A percentile compares a stretch with the other conserved stretches of the same genome.
Evolutionary conservation across 2,797 vertebrate genomes (phyloP).

Genomic region (Valencia hispanica): DNA sequence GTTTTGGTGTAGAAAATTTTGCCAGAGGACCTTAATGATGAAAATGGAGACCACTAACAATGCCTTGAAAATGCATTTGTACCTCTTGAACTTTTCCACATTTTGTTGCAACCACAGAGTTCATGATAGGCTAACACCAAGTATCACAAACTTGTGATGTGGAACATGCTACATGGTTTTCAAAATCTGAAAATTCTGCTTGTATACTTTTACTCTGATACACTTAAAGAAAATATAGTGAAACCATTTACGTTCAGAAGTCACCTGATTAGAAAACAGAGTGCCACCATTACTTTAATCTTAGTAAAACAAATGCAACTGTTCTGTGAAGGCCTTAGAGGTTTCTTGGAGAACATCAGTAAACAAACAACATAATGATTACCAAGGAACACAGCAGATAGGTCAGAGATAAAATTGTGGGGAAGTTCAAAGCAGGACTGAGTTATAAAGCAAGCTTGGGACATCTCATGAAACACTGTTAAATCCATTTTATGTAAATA

Average conservation of each 20-base stretch:
- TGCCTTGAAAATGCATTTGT: neutral
- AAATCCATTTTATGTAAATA: no score
- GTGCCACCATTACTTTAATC: neutral
- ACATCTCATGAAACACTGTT: neutral
- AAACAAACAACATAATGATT: neutral
- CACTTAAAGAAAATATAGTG: neutral
- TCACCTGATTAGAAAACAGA: neutral
- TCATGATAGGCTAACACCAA: neutral
- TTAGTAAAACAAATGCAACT: neutral
- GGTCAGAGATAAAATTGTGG: neutral
- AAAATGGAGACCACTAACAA: neutral
- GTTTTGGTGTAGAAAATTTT: slow-evolving; percentile 54
- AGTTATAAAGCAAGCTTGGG: no score
- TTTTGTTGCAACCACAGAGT: neutral
- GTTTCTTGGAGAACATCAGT: neutral
- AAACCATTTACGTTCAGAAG: neutral
- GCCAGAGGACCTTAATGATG: slow-evolving; percentile 13
- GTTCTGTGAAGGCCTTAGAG: neutral
- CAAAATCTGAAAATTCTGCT: neutral
- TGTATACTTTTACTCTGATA: neutral
- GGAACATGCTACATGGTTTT: neutral
- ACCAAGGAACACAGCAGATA: neutral
- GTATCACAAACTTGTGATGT: neutral
- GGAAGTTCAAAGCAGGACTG: neutral
- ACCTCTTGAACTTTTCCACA: neutral